A percentile compares a stretch with the other conserved stretches of the same genome.
These are phyloP conservation scores for Leptodactylus fuscus DNA, from an alignment of 2,113 vertebrate species.

Conservation along the genomic window DNA sequence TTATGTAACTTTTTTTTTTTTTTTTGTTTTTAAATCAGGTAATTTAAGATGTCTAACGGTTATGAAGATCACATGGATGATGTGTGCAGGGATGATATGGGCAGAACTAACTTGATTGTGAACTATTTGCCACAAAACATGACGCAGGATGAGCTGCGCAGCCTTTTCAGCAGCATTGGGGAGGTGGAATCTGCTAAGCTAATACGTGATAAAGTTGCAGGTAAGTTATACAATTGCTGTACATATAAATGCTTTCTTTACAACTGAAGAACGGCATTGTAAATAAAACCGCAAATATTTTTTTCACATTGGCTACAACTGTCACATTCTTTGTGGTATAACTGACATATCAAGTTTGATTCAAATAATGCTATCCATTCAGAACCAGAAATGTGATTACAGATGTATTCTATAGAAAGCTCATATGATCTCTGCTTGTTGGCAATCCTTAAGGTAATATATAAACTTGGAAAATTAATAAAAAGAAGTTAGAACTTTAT, in stretches of 20 bases:
- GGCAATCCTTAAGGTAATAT: no score
- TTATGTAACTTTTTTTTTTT: no score
- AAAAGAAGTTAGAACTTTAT: no score
- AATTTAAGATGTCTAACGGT: slow-evolving; percentile 95
- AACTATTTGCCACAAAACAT: slow-evolving; percentile 99
- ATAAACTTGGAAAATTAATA: no score
- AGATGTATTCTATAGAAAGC: no score
- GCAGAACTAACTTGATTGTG: slow-evolving; percentile 95
- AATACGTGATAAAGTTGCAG: slow-evolving; percentile 98
- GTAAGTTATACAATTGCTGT: slow-evolving; percentile 69
- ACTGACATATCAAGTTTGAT: no score
- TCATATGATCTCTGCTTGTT: no score
- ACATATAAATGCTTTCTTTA: no score
- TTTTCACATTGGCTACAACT: not conserved
- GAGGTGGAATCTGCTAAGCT: slow-evolving; percentile 97
- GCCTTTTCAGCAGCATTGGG: slow-evolving; percentile 96
- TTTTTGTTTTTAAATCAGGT: slow-evolving; percentile 26
- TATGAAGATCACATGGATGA: slow-evolving; percentile 99
- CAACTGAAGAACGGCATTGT: no score
- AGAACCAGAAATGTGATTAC: no score
- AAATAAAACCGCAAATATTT: no score
- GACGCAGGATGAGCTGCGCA: slow-evolving; percentile 95
- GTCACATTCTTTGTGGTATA: not conserved
- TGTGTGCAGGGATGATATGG: slow-evolving; percentile 87
- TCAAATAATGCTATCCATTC: no score